phyloP scores from a whole-genome alignment of 2,113 vertebrate species.

The Crotalus helleri region DNA sequence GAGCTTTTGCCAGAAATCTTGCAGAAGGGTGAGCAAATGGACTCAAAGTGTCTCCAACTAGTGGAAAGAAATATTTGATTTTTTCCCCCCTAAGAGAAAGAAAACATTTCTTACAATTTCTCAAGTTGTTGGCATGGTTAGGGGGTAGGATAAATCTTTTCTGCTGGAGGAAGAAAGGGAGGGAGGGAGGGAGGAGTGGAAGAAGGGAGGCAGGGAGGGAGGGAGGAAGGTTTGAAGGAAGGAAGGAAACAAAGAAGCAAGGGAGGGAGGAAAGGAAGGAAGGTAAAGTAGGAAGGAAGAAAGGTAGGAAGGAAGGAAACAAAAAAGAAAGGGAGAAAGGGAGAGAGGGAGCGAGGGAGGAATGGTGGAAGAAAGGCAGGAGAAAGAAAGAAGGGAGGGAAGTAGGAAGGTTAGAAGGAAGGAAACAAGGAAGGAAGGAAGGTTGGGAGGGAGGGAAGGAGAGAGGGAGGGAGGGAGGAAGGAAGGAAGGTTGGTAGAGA shows the following conservation, averaged over 20 bases:
- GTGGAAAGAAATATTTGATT: neutral
- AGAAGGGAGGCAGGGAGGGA: neutral
- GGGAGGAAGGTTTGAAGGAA: neutral
- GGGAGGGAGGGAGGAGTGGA: too few species aligned
- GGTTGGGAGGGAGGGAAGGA: too few species aligned
- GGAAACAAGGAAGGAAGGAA: too few species aligned
- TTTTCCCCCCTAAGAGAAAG: neutral
- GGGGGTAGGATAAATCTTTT: neutral
- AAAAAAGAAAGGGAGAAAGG: too few species aligned
- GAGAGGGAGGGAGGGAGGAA: too few species aligned
- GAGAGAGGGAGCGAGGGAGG: neutral
- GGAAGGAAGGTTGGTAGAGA: neutral
- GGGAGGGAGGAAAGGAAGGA: too few species aligned
- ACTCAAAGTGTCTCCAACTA: neutral
- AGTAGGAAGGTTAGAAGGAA: neutral
- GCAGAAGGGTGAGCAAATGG: neutral
- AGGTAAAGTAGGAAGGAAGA: too few species aligned
- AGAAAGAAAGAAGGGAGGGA: neutral
- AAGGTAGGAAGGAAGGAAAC: accelerated
- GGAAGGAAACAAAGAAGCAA: too few species aligned
- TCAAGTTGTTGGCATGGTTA: neutral
- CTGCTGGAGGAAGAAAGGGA: neutral
- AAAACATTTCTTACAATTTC: neutral
- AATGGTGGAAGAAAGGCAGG: too few species aligned
- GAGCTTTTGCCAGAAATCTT: neutral